Conservation (phyloP, 2,113 vertebrate genomes). For the Poicephalus meyeri region DNA sequence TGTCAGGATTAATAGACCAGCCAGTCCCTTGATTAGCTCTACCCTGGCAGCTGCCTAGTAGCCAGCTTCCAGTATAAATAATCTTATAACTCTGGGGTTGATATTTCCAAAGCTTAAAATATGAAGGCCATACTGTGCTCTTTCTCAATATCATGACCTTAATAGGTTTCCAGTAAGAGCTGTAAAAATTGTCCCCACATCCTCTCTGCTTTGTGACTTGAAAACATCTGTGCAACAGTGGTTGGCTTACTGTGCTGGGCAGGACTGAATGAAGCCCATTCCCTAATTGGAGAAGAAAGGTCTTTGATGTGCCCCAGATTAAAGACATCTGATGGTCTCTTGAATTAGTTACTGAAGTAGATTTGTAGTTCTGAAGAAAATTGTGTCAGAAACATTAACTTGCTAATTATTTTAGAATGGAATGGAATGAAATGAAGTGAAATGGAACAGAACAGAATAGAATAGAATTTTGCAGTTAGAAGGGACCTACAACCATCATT, state of each 20-base stretch:
- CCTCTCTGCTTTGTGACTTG: neutral
- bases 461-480: neutral
- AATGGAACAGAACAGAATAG: neutral
- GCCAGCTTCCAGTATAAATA: conserved; percentile 61
- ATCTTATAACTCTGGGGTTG: neutral
- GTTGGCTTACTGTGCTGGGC: neutral
- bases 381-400: neutral
- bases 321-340: neutral
- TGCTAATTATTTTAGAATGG: neutral
- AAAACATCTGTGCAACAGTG: conserved; percentile 39
- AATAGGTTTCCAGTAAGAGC: conserved; percentile 64
- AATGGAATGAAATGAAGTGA: neutral
- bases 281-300: conserved; percentile 11
- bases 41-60: conserved; percentile 32
- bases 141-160: conserved; percentile 60
- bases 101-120: conserved; percentile 59
- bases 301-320: conserved; percentile 36
- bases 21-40: conserved; percentile 15
- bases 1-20: conserved; percentile 14
- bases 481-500: neutral
- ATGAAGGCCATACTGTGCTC: conserved; percentile 57
- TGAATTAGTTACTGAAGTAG: neutral
- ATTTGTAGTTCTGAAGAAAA: neutral
- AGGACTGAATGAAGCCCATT: neutral
- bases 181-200: neutral